phyloP scores from a whole-genome alignment of 2,888 invertebrate species.

The Agrochola lychnidis region DNA sequence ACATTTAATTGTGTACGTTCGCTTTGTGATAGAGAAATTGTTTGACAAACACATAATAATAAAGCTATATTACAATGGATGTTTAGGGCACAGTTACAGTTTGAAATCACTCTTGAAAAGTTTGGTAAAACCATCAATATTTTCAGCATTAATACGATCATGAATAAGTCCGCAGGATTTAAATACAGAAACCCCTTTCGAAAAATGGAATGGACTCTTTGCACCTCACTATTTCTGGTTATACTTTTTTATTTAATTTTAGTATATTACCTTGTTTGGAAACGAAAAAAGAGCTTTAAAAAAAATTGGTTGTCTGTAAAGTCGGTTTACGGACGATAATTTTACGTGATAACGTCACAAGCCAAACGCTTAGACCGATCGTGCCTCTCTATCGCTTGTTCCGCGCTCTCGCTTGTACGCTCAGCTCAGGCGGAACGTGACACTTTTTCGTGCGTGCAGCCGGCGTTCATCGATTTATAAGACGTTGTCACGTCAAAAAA shows the following conservation, averaged over 20 bases:
- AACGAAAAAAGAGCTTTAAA: neutral
- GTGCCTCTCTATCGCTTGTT: too few relatives aligned
- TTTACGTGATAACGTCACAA: too few relatives aligned
- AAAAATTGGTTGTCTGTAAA: too few relatives aligned
- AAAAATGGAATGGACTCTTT: neutral
- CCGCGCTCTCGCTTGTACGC: too few relatives aligned
- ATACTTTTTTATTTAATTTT: neutral
- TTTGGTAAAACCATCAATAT: neutral
- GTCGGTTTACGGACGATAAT: too few relatives aligned
- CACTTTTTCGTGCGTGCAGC: too few relatives aligned
- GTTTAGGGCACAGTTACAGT: neutral
- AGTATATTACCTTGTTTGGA: too few relatives aligned
- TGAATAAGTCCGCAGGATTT: neutral
- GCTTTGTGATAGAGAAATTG: neutral
- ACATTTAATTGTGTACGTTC: slow-evolving; percentile 1
- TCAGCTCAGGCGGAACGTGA: too few relatives aligned
- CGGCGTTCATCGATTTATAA: too few relatives aligned
- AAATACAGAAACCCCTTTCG: neutral
- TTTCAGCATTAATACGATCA: neutral
- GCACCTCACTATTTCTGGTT: neutral
- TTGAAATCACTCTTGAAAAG: neutral
- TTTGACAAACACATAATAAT: neutral
- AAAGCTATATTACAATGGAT: neutral
- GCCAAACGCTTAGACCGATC: too few relatives aligned
- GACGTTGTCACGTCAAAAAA: too few relatives aligned